Percentiles rank a stretch among this genome's conserved stretches.
Evolutionary conservation across 2,797 vertebrate species (phyloP).

Genomic region (Sandelia bainsii): DNA sequence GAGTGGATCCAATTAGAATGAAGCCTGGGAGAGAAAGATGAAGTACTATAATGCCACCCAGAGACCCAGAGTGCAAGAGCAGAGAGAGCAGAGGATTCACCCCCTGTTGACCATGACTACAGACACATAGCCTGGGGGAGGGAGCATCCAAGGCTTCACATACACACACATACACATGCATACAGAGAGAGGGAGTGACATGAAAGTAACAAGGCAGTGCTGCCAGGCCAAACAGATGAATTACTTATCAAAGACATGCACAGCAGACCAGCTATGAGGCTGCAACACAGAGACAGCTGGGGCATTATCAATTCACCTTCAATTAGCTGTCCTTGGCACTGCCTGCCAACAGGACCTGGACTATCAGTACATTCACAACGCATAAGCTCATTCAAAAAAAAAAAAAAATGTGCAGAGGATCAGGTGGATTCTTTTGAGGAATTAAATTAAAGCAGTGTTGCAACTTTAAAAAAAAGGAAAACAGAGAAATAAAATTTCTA

Average conservation of each 20-base stretch:
- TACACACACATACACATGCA: slow-evolving; percentile 38
- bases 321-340: slow-evolving; percentile 74
- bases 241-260: slow-evolving; percentile 79
- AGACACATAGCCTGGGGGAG: slow-evolving; percentile 74
- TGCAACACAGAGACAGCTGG: slow-evolving; percentile 68
- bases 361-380: slow-evolving; percentile 41
- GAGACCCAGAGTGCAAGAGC: slow-evolving; percentile 60
- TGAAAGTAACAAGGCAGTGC: slow-evolving; percentile 78
- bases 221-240: slow-evolving; percentile 81
- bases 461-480: slow-evolving; percentile 10
- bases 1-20: slow-evolving; percentile 65
- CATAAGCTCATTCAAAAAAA: slow-evolving; percentile 42
- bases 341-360: slow-evolving; percentile 59
- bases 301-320: slow-evolving; percentile 81
- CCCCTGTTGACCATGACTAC: slow-evolving; percentile 77
- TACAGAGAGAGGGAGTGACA: slow-evolving; percentile 55
- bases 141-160: slow-evolving; percentile 66
- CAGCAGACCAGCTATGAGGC: slow-evolving; percentile 66
- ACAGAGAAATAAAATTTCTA: slow-evolving; percentile 34
- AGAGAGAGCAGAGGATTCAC: slow-evolving; percentile 63
- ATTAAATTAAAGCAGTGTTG: slow-evolving; percentile 68
- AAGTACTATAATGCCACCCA: slow-evolving; percentile 57
- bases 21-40: slow-evolving; percentile 60
- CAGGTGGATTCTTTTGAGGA: slow-evolving; percentile 69
- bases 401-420: slow-evolving; percentile 21